Percentiles rank a stretch among this genome's conserved stretches.
Conservation (phyloP, 2,113 vertebrate genomes). For the Peromyscus leucopus region DNA sequence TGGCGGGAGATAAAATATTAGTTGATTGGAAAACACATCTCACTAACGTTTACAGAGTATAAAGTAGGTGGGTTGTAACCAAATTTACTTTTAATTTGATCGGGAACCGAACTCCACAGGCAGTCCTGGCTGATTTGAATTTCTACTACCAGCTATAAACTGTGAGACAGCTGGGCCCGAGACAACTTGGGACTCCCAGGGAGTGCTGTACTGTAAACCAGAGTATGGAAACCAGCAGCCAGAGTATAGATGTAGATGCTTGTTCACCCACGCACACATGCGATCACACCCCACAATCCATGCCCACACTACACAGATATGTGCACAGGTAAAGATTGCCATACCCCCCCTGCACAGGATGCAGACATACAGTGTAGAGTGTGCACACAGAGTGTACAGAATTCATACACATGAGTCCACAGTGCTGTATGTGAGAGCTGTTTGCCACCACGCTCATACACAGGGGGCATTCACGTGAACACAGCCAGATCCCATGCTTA, state of each 20-base stretch:
- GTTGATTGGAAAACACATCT: conserved; percentile 75
- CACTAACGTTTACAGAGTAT: conserved; percentile 68
- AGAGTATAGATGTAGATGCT: not conserved
- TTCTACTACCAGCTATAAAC: conserved; percentile 68
- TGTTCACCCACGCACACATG: not conserved
- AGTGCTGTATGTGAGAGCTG: accelerated
- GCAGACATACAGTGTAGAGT: not conserved
- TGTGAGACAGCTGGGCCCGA: not conserved
- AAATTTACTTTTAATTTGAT: conserved; percentile 81
- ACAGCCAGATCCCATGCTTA: not conserved
- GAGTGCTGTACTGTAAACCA: not conserved
- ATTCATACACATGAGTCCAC: accelerated
- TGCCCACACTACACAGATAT: not conserved
- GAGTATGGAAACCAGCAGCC: not conserved
- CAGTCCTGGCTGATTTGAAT: conserved; percentile 69
- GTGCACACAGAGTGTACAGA: not conserved
- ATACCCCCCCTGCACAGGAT: not conserved
- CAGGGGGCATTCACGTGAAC: not conserved
- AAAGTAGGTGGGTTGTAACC: conserved; percentile 75
- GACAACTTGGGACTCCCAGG: accelerated
- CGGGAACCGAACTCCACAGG: conserved; percentile 73
- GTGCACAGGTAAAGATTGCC: not conserved
- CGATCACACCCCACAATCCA: not conserved
- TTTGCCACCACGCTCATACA: not conserved
- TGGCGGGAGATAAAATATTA: conserved; percentile 78